These are phyloP conservation scores for Sebastes schlegelii DNA, from an alignment of 2,113 vertebrate genomes.

Conservation along the genomic window DNA sequence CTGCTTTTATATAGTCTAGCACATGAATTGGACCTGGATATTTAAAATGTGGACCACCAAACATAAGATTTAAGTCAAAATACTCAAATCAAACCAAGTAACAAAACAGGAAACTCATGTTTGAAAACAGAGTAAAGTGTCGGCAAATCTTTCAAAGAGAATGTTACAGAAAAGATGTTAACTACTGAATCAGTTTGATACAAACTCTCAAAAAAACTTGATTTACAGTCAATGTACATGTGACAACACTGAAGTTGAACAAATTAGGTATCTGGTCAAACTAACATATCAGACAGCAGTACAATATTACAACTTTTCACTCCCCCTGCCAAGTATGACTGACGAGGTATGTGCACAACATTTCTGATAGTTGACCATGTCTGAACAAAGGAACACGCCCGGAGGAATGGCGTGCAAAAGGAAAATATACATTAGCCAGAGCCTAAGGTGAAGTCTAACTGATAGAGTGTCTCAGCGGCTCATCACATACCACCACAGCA, in stretches of 20 bases:
- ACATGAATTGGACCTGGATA: neutral
- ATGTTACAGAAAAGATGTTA: neutral
- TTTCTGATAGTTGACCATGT: conserved; percentile 1
- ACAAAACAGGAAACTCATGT: neutral
- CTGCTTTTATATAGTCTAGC: neutral
- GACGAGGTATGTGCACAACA: neutral
- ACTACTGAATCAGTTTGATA: neutral
- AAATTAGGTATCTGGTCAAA: neutral
- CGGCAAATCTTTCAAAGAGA: neutral
- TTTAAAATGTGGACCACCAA: neutral
- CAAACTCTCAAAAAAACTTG: neutral
- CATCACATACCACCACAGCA: conserved; percentile 15
- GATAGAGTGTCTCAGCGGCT: neutral
- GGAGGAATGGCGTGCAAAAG: neutral
- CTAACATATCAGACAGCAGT: neutral
- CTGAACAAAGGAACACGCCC: conserved; percentile 22
- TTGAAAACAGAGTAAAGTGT: neutral
- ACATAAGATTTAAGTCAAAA: neutral
- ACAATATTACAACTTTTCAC: neutral
- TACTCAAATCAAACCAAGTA: neutral
- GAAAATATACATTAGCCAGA: neutral
- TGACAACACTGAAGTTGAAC: neutral
- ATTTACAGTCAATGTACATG: neutral
- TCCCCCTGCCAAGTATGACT: neutral
- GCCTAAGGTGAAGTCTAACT: neutral